These are phyloP conservation scores for Actinia tenebrosa DNA, from an alignment of 64 coral and sea anemone species.

Conservation along the genomic window DNA sequence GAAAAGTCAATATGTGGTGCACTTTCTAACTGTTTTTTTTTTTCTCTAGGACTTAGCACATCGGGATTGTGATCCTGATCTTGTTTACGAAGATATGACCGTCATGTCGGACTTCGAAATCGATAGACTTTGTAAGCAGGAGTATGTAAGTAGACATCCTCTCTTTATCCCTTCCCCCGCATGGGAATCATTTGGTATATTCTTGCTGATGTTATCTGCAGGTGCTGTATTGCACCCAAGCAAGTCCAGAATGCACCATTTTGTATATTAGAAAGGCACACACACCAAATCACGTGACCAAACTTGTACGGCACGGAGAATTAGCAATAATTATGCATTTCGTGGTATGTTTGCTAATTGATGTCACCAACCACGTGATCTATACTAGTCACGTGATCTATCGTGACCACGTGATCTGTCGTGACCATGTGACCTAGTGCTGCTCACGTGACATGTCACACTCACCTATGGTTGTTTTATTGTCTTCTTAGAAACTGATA, in stretches of 20 bases:
- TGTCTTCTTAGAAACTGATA: conserved; percentile 9
- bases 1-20: background rate
- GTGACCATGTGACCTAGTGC: background rate
- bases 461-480: background rate
- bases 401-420: too few species aligned
- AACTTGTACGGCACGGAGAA: too few species aligned
- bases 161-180: background rate
- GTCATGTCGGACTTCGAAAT: conserved; percentile 99
- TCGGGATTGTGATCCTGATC: conserved; percentile 76
- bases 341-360: too few species aligned
- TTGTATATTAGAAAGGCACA: too few species aligned
- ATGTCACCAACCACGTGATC: too few species aligned
- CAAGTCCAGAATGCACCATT: too few species aligned
- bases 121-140: conserved; percentile 59
- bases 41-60: conserved; percentile 62
- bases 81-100: conserved; percentile 96
- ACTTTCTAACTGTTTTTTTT: background rate
- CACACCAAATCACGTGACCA: too few species aligned
- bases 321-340: too few species aligned
- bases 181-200: background rate
- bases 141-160: conserved; percentile 34
- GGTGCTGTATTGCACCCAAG: too few species aligned
- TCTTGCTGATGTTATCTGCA: too few species aligned
- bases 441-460: background rate
- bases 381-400: too few species aligned